Evolutionary conservation across 2,888 invertebrate species (phyloP), one percentile per base, ranked within the genome.

Genomic region (Sipha maydis): DNA sequence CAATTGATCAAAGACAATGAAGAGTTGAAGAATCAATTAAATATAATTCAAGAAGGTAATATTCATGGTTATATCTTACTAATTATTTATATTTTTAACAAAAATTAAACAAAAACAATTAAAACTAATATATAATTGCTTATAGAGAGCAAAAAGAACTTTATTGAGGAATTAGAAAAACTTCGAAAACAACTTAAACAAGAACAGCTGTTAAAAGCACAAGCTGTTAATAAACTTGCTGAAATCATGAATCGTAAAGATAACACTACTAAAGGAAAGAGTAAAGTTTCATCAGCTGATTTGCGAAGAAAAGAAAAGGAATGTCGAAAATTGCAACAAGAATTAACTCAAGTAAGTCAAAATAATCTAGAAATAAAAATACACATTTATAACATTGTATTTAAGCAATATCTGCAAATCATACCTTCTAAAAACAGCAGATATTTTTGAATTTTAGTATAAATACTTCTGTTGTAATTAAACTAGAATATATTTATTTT

Each of bases 241-340:
- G 98, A 99, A 93, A 97, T 99, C 90, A 96, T 99, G 96, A 98
- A 98, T 92, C 95, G 98, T 91, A 97, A 96, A 91, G 96, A 96
- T 91, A 94, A 95, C 80, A 94, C 94, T 1, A 90, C 90, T 48
- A 90, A 90, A 61, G 95, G 95, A 89, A 97, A 97, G 93, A 95
- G 95, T 92, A 96, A 96, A 93, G 95, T 95, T 91, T 95, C 95
- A 21, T 95, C 95, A 69, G 95, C 95, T 9, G 96, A 97, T 92
- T 92, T 96, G 90, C 93, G 95, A 90, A 96, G 97, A 91, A 98
- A 98, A 91, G 99, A 99, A 92, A 98, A 98, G 92, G 98, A 99
- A 92, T 96, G 97, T 92, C 95, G 98, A 91, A 97, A 97, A 92
- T 93, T 98, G 91, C 98, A 99, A 92, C 98, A 98, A 91, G 98